A percentile compares a stretch with the other conserved stretches of the same genome.
These are phyloP conservation scores for Pseudocheirus occidentalis DNA, from an alignment of 2,797 vertebrate genomes.

Conservation along the genomic window DNA sequence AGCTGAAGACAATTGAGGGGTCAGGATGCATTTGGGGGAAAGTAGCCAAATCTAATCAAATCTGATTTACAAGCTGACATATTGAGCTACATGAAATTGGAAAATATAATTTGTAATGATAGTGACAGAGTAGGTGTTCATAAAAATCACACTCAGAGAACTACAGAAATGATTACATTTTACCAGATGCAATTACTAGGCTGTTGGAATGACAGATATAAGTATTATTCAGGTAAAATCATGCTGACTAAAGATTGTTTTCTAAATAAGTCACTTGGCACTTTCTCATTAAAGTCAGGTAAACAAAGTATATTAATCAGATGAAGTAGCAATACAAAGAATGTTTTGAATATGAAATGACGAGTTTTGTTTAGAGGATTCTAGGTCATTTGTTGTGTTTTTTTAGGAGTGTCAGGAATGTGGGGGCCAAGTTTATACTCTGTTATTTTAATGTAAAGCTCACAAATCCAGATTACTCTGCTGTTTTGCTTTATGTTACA, in stretches of 20 bases:
- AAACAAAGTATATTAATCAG: background rate
- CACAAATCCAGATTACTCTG: background rate
- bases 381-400: background rate
- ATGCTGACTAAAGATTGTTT: background rate
- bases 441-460: background rate
- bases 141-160: conserved; percentile 4
- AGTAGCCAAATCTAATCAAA: background rate
- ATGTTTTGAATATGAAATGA: conserved; percentile 5
- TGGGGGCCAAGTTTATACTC: background rate
- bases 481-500: background rate
- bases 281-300: conserved; percentile 1
- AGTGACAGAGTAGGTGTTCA: background rate
- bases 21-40: conserved; percentile 11
- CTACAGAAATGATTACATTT: background rate
- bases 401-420: background rate
- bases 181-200: background rate
- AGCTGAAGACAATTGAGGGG: background rate
- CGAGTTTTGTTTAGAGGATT: conserved; percentile 21
- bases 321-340: background rate
- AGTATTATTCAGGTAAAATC: conserved; percentile 19
- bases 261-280: conserved; percentile 6
- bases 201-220: background rate
- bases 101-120: conserved; percentile 13
- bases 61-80: background rate
- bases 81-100: background rate